Conservation (phyloP, 2,888 invertebrate species). For the Rhimphoctona megacephalus region DNA sequence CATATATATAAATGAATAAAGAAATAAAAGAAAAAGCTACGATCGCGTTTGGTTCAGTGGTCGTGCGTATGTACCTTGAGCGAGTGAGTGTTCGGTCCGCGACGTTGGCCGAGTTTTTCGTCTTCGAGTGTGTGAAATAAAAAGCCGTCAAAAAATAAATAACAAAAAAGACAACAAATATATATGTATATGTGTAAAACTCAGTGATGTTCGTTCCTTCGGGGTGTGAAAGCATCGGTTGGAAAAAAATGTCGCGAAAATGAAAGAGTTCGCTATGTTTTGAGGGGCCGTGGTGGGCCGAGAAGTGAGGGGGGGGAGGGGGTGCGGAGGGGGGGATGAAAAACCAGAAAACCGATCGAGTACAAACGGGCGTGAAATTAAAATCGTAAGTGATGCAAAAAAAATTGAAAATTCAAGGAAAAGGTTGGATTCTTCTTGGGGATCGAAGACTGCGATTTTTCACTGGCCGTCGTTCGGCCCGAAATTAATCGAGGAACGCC, state of each 20-base stretch:
- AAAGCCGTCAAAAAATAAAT: not conserved
- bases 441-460: not conserved
- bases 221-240: slow-evolving; percentile 35
- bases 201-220: slow-evolving; percentile 1
- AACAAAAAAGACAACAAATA: not conserved
- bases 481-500: not conserved
- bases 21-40: slow-evolving; percentile 23
- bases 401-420: not conserved
- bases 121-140: not conserved
- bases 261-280: slow-evolving; percentile 22
- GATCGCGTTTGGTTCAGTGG: slow-evolving; percentile 31
- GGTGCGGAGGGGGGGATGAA: not conserved
- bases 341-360: not conserved
- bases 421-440: not conserved
- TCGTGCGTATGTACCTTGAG: slow-evolving; percentile 27
- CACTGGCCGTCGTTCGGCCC: not conserved
- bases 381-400: not conserved
- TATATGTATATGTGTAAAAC: not conserved
- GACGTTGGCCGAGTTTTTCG: slow-evolving; percentile 51
- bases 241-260: slow-evolving; percentile 55
- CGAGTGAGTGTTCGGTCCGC: slow-evolving; percentile 28
- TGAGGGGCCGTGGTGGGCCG: not conserved
- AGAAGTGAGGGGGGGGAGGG: not conserved
- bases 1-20: not conserved
- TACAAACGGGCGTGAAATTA: not conserved